Conservation (phyloP, 2,113 vertebrate species). For the Potamarius usumacintae region DNA sequence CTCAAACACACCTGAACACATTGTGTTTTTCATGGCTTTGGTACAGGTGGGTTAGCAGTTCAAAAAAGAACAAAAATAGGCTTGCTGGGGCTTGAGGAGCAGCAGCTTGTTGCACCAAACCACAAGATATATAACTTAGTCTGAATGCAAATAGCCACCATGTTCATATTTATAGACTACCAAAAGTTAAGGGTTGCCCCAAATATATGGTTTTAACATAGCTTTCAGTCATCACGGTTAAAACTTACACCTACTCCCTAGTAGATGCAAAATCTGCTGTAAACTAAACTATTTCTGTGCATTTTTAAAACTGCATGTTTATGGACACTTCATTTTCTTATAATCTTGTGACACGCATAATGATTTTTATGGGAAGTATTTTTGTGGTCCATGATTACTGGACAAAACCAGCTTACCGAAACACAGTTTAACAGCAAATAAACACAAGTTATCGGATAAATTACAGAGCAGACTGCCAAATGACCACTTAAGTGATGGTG, state of each 20-base stretch:
- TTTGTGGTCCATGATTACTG: background rate
- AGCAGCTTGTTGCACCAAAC: background rate
- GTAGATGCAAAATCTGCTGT: background rate
- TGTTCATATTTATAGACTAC: background rate
- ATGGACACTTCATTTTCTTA: background rate
- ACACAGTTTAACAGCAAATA: background rate
- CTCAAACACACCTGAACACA: background rate
- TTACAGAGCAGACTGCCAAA: background rate
- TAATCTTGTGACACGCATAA: background rate
- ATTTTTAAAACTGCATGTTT: background rate
- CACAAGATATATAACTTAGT: background rate
- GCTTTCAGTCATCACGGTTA: background rate
- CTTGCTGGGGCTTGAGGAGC: background rate
- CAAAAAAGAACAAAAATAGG: background rate
- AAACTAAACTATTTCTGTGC: background rate
- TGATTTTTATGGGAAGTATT: background rate
- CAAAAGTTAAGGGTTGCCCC: background rate
- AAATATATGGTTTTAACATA: background rate
- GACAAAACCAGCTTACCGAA: background rate
- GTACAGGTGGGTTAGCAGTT: background rate
- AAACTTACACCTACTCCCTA: background rate
- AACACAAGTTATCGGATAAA: background rate
- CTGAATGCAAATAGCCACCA: background rate
- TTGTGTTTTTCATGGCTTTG: no score
- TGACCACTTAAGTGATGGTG: background rate